Conservation (phyloP, 2,113 vertebrate species). For the Heterotilapia buettikoferi region DNA sequence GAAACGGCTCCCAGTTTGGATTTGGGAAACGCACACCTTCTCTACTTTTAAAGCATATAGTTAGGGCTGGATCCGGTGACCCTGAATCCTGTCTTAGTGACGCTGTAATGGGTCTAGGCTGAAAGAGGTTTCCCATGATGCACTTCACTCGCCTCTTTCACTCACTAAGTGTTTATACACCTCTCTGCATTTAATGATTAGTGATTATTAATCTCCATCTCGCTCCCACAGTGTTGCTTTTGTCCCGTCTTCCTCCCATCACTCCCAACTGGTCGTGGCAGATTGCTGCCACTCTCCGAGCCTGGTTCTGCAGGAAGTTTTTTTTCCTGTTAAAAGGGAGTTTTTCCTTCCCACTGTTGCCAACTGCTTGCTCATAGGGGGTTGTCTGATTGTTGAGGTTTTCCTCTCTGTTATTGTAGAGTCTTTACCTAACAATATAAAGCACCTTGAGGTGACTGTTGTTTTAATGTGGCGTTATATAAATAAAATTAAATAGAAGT, state of each 20-base stretch:
- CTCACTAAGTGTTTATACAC: background rate
- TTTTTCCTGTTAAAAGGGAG: background rate
- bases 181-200: background rate
- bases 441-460: background rate
- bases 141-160: background rate
- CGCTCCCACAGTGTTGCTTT: background rate
- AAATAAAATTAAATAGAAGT: background rate
- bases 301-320: fast-evolving
- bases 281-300: background rate
- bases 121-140: background rate
- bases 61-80: background rate
- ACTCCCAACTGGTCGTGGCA: background rate
- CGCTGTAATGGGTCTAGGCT: fast-evolving
- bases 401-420: background rate
- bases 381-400: background rate
- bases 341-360: background rate
- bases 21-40: background rate
- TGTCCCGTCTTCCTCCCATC: background rate
- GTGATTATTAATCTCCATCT: background rate
- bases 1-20: background rate
- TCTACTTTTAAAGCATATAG: background rate
- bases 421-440: background rate
- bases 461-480: background rate
- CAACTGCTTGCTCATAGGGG: background rate
- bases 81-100: background rate